Percentiles rank a stretch among this genome's conserved stretches.
phyloP scores from a whole-genome alignment of 2,113 vertebrate genomes.

The Glaucomys volans region DNA sequence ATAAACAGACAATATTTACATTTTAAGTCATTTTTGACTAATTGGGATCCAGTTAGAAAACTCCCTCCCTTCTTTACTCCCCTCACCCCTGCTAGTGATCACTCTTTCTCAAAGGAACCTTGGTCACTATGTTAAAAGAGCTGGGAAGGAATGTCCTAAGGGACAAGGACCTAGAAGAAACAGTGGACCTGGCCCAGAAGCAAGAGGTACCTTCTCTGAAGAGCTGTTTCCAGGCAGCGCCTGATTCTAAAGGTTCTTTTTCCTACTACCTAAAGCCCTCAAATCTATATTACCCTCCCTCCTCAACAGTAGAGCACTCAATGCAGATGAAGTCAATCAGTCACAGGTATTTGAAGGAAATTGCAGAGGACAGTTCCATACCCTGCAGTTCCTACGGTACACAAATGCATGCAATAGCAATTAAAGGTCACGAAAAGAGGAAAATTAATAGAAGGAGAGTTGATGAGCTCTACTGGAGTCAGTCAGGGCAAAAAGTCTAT shows the following conservation, averaged over 20 bases:
- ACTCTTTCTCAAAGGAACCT: background rate
- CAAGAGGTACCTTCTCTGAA: background rate
- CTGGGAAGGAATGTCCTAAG: background rate
- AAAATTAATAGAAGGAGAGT: conserved; percentile 60
- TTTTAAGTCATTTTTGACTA: background rate
- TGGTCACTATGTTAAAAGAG: background rate
- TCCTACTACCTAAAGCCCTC: background rate
- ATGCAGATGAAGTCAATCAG: conserved; percentile 66
- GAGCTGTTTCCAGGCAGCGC: background rate
- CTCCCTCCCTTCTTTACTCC: background rate
- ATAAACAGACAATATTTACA: conserved; percentile 3
- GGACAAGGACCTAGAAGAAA: background rate
- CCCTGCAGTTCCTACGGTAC: background rate
- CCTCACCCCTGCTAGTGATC: no score
- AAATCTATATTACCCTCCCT: background rate
- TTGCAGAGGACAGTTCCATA: conserved; percentile 58
- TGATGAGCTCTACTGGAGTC: conserved; percentile 38
- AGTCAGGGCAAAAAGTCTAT: conserved; percentile 31
- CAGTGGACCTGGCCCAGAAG: background rate
- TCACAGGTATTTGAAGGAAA: conserved; percentile 68
- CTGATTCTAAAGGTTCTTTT: conserved; percentile 23
- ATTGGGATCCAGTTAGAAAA: background rate
- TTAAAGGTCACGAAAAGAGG: conserved; percentile 37
- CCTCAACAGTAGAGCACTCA: conserved; percentile 29
- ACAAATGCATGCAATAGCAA: conserved; percentile 52